Evolutionary conservation across 2,888 invertebrate genomes (phyloP), one percentile per base, ranked within the genome.

Genomic region (Xylophagus ater): DNA sequence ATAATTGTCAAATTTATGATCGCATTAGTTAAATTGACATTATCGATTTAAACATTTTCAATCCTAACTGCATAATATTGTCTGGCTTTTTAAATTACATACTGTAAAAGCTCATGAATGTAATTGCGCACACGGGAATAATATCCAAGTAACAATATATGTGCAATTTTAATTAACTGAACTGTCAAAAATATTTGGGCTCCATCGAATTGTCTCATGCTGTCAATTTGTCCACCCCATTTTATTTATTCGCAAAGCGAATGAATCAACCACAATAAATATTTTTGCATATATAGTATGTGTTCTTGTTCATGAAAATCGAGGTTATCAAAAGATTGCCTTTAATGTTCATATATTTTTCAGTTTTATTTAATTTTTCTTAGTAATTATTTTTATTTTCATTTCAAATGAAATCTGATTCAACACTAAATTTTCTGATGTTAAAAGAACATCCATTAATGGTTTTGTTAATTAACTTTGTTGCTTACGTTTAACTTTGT

Each of bases 381-480:
- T n/a, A n/a, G n/a, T n/a, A n/a, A n/a, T n/a, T n/a, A n/a, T n/a
- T n/a, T n/a, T n/a, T n/a, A n/a, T n/a, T n/a, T n/a, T n/a, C n/a
- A n/a, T n/a, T n/a, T n/a, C n/a, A n/a, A n/a, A n/a, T n/a, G n/a
- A n/a, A n/a, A n/a, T n/a, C n/a, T n/a, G n/a, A n/a, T n/a, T n/a
- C n/a, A n/a, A n/a, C n/a, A n/a, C n/a, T n/a, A n/a, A n/a, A n/a
- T n/a, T n/a, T n/a, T n/a, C n/a, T n/a, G n/a, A n/a, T 10, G 26
- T 9, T 8, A 26, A 26, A 10, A 12, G 26, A 26, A 23, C 45
- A 42, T 47, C 43, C 42, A 42, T 55, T 59, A 58, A 59, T 57
- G 58, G 57, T 58, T 57, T 57, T 51, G 59, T 59, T 59, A 59
- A 59, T 59, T 59, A 59, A 59, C 60, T 58, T 56, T 53, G 43